Percentiles rank a stretch among this genome's conserved stretches.
Evolutionary conservation across 2,113 vertebrate species (phyloP).

Genomic region (Narcine bancroftii): DNA sequence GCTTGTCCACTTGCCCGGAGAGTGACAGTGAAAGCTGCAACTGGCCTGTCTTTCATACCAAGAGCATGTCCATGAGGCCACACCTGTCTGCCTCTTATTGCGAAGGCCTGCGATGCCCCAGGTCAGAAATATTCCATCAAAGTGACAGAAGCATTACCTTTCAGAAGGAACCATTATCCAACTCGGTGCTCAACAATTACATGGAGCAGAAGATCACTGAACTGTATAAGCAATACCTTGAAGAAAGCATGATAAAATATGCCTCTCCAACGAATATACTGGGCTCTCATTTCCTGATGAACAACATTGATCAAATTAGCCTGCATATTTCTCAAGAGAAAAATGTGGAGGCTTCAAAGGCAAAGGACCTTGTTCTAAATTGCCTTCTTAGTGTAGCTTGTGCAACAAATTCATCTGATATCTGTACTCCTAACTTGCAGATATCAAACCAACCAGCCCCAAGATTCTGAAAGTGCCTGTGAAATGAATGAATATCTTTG

Average conservation of each 20-base stretch:
- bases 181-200: constrained; percentile 71
- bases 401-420: constrained; percentile 56
- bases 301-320: constrained; percentile 54
- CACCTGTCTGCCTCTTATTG: not conserved
- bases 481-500: not conserved
- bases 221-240: constrained; percentile 77
- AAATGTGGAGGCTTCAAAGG: constrained; percentile 48
- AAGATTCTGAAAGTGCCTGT: not conserved
- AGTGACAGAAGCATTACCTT: constrained; percentile 55
- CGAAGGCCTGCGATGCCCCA: not conserved
- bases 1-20: constrained; percentile 44
- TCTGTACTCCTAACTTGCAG: constrained; percentile 71
- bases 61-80: constrained; percentile 42
- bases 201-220: constrained; percentile 74
- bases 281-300: constrained; percentile 57
- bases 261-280: constrained; percentile 62
- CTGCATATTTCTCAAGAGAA: constrained; percentile 54
- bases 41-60: constrained; percentile 51
- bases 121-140: not conserved
- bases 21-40: constrained; percentile 25
- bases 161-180: constrained; percentile 66
- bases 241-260: constrained; percentile 68
- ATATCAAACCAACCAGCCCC: constrained; percentile 56
- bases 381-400: constrained; percentile 46
- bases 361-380: constrained; percentile 50